Base-by-base conservation (phyloP, 2,113 vertebrate species). In the Anguilla rostrata region DNA sequence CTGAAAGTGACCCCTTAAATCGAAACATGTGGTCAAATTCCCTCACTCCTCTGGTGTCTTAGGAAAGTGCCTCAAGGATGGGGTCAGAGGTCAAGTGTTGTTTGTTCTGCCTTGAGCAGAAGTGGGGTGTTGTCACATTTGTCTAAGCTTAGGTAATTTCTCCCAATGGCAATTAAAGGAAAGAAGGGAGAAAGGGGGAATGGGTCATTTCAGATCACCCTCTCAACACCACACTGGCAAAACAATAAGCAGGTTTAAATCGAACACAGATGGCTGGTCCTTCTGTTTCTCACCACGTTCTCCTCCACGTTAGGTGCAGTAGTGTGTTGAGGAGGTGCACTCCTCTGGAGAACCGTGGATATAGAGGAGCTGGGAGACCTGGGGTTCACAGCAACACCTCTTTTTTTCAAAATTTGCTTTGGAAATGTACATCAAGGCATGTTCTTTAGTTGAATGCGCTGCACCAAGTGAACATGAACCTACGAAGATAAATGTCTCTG, bases 1-100 rank as follows among this genome's bases (percentile, higher is more conserved):
- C 71, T 34, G n/a, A 75, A 29, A 75, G n/a, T 75, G 71, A n/a
- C 71, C 71, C n/a, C 26, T 75, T 75, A 75, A 75, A 75, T 75
- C 71, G 12, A 75, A 75, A 75, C 71, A 75, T 14, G 71, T 75
- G 71, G 34, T 34, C 26, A 26, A 34, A n/a, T 75, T 75, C 26
- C 71, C 71, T 9, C 71, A 4, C 71, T 75, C 71, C 49, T 75
- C n/a, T 34, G 71, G n/a, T 75, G 71, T 75, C 26, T 34, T 9
- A 29, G 71, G 71, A 26, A 75, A n/a, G 11, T 29, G 26, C 71
- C 71, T 12, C n/a, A 9, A 11, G 18, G 5, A 12, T 3, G n/a
- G 71, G 71, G 26, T 75, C 11, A 75, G n/a, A 34, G 71, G 71
- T 75, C 71, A 75, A 75, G 71, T 75, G n/a, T 34, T 75, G 71